Evolutionary conservation across 2,113 vertebrate species (phyloP), one percentile per base, ranked within the genome.

Genomic region (Azemiops feae): DNA sequence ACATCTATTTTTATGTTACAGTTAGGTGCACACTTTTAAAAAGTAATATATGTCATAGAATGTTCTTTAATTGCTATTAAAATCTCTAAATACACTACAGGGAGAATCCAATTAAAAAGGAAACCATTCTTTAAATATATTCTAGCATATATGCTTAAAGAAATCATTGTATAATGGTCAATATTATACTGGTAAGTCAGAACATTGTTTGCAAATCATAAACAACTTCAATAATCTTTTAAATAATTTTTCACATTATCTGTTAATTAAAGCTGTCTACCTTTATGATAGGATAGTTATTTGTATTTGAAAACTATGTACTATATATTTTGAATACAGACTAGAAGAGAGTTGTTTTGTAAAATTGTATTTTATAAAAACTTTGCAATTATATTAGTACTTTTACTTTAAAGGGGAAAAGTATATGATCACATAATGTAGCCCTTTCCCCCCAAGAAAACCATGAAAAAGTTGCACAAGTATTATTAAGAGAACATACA

Each of bases 361-460:
- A 1, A 74, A 69, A 10, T 10, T 91, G 2, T 0, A 23, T 20
- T 45, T 27, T 54, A 60, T 5, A 89, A 30, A 39, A 10, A 45
- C 90, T 39, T 45, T 90, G 3, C 39, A 39, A 25, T 64, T 89
- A n/a, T 52, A n/a, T 52, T 39, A 47, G 54, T 54, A 54, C 14
- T 47, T 58, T 50, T n/a, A 95, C 95, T 92, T 91, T 53, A 93
- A 91, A 92, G 5, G 43, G 89, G 30, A 55, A 55, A 92, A 90
- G 89, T 47, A 87, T 50, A 94, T 92, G n/a, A 88, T 89, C 23
- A 34, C 87, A 88, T 92, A 0, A 0, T 93, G 25, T 94, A 93
- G 1, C 74, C 34, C 39, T 85, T 92, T 39, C 94, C 27, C 30
- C 34, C 58, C 4, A 4, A 0, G 30, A 23, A 96, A 93, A 7